Evolutionary conservation across 1,140 invertebrate species (phyloP), one percentile per base, ranked within the genome.

Genomic region (Campoletis sonorensis): DNA sequence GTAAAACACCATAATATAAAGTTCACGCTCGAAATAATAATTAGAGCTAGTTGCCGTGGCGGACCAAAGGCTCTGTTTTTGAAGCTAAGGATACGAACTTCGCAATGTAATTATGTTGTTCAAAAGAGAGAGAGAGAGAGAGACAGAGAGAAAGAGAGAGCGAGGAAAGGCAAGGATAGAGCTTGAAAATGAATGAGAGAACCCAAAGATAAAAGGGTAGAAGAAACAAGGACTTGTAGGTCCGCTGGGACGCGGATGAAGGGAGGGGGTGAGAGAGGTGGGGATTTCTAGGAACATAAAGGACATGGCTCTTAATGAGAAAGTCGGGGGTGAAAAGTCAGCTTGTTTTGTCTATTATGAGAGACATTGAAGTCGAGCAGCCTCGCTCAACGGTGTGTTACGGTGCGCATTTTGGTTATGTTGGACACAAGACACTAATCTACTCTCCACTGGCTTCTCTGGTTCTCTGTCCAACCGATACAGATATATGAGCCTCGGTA

Each of bases 231-330:
- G 27, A 33, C 13, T 33, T 30, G 27, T 4, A 3, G 26, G 10
- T 1, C 27, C 27, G 18, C 5, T 58, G 67, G 15, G 67, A 68
- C 23, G 13, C 16, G 15, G 26, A 73, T n/a, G n/a, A n/a, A n/a
- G 21, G 8, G 21, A 18, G 8, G 7, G n/a, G 37, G 13, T 5
- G 0, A 18, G 37, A 51, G 26, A 11, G 68, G 26, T 3, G 4
- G 40, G 23, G 72, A 75, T 45, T 75, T 75, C 72, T 75, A 49
- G 21, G 21, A 27, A 33, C 61, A 79, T 27, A 68, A 70, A 71
- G 67, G 49, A 79, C 64, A 70, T 27, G 45, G 40, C 78, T 79
- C 67, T 79, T 68, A 79, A 79, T 70, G 78, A 79, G 78, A 71
- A 71, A 70, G 78, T 68, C 21, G 78, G 70, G 61, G 64, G 33